Conservation (phyloP, 2,888 invertebrate genomes). For the Leptinotarsa juncta region DNA sequence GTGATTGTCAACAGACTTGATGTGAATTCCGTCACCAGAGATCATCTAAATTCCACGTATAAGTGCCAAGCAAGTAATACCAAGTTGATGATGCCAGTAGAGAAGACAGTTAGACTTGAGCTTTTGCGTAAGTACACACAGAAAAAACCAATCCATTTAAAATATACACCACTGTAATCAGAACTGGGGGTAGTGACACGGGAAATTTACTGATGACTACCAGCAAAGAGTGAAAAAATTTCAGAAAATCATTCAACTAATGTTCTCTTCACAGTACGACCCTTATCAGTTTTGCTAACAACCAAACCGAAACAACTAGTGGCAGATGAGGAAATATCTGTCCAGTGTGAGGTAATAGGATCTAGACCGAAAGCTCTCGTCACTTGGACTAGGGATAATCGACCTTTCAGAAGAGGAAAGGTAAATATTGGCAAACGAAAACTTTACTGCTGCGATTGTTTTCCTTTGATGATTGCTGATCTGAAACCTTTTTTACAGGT, state of each 20-base stretch:
- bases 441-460: background rate
- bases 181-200: no score
- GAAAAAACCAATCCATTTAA: no score
- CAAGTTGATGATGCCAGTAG: constrained; percentile 84
- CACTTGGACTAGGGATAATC: constrained; percentile 86
- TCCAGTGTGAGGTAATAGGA: constrained; percentile 85
- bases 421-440: constrained; percentile 64
- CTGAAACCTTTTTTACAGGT: constrained; percentile 65
- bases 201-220: no score
- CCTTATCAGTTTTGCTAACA: constrained; percentile 80
- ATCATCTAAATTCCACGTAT: constrained; percentile 86
- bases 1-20: constrained; percentile 84
- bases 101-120: constrained; percentile 85
- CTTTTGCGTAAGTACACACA: constrained; percentile 79
- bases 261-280: constrained; percentile 75
- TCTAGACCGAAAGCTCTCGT: constrained; percentile 88
- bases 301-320: constrained; percentile 82
- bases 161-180: no score
- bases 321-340: constrained; percentile 81
- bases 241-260: no score
- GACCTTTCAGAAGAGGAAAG: constrained; percentile 80
- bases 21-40: constrained; percentile 78
- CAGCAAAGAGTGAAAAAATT: no score
- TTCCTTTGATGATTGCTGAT: background rate
- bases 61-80: constrained; percentile 91